These are phyloP conservation scores for Amia ocellicauda DNA, from an alignment of 2,113 vertebrate species.

Conservation along the genomic window DNA sequence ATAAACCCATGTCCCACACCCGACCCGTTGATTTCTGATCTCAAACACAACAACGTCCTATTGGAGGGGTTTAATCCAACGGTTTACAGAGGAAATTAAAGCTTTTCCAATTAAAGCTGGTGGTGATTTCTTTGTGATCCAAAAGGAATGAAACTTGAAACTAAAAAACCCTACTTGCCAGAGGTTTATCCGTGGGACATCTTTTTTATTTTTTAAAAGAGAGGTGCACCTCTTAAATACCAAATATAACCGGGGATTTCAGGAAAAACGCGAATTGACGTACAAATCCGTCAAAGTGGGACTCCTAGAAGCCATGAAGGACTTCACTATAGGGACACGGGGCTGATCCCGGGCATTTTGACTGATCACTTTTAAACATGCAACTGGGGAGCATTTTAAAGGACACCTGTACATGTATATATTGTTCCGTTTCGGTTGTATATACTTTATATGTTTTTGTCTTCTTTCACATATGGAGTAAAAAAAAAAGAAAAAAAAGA, in stretches of 20 bases:
- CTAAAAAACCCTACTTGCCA: conserved; percentile 15
- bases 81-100: conserved; percentile 2
- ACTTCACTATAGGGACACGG: conserved; percentile 26
- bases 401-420: conserved; percentile 92
- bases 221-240: conserved; percentile 49
- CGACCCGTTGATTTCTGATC: conserved; percentile 46
- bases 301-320: conserved; percentile 22
- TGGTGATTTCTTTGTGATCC: conserved; percentile 33
- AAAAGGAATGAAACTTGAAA: conserved; percentile 47
- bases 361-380: conserved; percentile 59
- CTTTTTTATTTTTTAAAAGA: conserved; percentile 58
- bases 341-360: conserved; percentile 36
- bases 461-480: conserved; percentile 98
- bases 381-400: conserved; percentile 41
- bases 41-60: conserved; percentile 40
- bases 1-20: conserved; percentile 46
- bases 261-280: background rate
- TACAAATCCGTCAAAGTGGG: background rate
- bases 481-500: conserved; percentile 80
- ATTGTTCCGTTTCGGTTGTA: conserved; percentile 97
- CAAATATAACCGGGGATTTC: conserved; percentile 55
- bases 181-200: conserved; percentile 47
- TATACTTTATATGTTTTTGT: conserved; percentile 99
- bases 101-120: conserved; percentile 35
- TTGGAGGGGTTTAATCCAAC: conserved; percentile 21